Conservation (phyloP, 2,888 invertebrate species). For the Lampropteryx suffumata region DNA sequence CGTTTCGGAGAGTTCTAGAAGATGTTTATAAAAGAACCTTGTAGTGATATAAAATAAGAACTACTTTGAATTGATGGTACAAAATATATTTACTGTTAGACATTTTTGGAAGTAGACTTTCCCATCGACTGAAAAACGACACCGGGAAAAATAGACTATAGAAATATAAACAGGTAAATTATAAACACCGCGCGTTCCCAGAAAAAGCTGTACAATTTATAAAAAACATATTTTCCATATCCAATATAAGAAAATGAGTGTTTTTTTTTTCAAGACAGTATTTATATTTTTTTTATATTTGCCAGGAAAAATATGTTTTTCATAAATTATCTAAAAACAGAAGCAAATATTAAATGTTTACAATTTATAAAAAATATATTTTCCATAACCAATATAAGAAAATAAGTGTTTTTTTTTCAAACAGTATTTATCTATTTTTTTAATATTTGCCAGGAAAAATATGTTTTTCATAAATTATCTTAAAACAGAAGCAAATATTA, state of each 20-base stretch:
- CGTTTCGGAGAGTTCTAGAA: no score
- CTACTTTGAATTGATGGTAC: background rate
- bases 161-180: no score
- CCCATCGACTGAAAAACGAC: conserved; percentile 4
- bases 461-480: conserved; percentile 7
- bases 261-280: no score
- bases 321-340: conserved; percentile 3
- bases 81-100: background rate
- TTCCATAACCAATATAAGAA: no score
- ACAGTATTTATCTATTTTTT: background rate
- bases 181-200: conserved; percentile 15
- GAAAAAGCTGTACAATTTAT: conserved; percentile 4
- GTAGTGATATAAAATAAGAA: no score
- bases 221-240: conserved; percentile 2
- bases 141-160: conserved; percentile 13
- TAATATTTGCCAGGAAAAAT: background rate
- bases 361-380: conserved; percentile 7
- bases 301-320: background rate
- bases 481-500: conserved; percentile 5
- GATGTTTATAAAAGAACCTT: no score
- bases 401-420: no score
- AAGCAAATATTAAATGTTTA: background rate
- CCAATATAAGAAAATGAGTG: no score
- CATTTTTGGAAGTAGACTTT: background rate
- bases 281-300: background rate